Evolutionary conservation across 2,113 vertebrate species (phyloP).

Genomic region (Stegastes partitus): DNA sequence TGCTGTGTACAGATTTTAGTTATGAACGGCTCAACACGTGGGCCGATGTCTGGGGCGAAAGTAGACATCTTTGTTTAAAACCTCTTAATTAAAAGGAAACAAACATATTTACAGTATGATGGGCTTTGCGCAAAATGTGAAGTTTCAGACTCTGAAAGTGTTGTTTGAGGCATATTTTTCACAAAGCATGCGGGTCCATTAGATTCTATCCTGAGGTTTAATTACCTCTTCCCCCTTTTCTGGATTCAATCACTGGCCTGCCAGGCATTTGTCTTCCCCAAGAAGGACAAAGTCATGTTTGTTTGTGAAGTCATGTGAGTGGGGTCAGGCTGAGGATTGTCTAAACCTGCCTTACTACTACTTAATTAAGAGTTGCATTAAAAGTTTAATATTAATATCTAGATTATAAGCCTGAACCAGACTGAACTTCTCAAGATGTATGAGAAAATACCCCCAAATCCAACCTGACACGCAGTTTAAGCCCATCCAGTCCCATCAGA

Average conservation of each 20-base stretch:
- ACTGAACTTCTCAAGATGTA: background rate
- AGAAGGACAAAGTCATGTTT: conserved; percentile 3
- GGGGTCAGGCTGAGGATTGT: background rate
- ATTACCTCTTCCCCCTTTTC: conserved; percentile 43
- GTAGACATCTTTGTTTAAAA: background rate
- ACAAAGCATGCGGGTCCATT: conserved; percentile 17
- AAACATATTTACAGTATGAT: background rate
- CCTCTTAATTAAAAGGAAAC: background rate
- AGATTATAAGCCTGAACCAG: background rate
- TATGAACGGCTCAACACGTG: background rate
- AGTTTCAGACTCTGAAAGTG: conserved; percentile 7
- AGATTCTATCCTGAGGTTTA: conserved; percentile 38
- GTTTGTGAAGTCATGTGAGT: conserved; percentile 1
- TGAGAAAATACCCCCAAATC: too few relatives aligned
- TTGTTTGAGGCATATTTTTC: conserved; percentile 24
- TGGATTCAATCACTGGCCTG: conserved; percentile 26
- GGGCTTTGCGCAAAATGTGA: conserved; percentile 6
- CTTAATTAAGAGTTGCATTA: background rate
- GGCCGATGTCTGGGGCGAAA: background rate
- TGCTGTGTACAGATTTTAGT: background rate
- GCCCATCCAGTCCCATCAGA: background rate
- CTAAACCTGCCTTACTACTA: background rate
- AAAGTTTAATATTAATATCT: background rate
- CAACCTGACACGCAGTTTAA: background rate
- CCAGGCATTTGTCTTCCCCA: conserved; percentile 20